Evolutionary conservation across 2,888 invertebrate genomes (phyloP).

Genomic region (Eudemis profundana): DNA sequence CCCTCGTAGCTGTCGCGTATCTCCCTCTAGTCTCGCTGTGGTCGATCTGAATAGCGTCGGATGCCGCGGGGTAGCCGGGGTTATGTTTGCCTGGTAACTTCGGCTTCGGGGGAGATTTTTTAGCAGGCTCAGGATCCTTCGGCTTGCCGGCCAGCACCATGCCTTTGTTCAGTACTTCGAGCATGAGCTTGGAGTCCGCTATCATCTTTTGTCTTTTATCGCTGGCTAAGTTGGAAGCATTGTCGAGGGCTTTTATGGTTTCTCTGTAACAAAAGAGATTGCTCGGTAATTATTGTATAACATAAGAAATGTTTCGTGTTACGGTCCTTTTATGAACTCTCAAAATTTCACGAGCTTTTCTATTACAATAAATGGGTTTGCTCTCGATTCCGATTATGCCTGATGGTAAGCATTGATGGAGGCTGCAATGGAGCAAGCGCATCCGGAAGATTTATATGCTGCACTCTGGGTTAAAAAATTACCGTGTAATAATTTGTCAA

Average conservation of each 20-base stretch:
- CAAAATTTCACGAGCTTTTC: too few species aligned
- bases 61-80: conserved; percentile 84
- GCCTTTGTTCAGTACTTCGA: conserved; percentile 88
- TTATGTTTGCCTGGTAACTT: conserved; percentile 76
- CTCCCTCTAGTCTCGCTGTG: conserved; percentile 88
- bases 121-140: conserved; percentile 70
- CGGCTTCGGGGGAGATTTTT: conserved; percentile 69
- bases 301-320: not conserved
- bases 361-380: too few species aligned
- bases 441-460: too few species aligned
- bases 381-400: too few species aligned
- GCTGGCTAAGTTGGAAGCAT: conserved; percentile 85
- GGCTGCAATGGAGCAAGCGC: too few species aligned
- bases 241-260: conserved; percentile 88
- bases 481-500: too few species aligned
- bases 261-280: conserved; percentile 70
- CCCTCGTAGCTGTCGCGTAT: conserved; percentile 88
- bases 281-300: not conserved
- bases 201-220: conserved; percentile 87
- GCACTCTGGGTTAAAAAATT: too few species aligned
- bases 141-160: conserved; percentile 77
- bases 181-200: conserved; percentile 89
- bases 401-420: too few species aligned
- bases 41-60: conserved; percentile 87
- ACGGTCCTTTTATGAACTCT: too few species aligned